Evolutionary conservation across 2,888 invertebrate genomes (phyloP), one percentile per base, ranked within the genome.

Genomic region (Pterobdella sp.): DNA sequence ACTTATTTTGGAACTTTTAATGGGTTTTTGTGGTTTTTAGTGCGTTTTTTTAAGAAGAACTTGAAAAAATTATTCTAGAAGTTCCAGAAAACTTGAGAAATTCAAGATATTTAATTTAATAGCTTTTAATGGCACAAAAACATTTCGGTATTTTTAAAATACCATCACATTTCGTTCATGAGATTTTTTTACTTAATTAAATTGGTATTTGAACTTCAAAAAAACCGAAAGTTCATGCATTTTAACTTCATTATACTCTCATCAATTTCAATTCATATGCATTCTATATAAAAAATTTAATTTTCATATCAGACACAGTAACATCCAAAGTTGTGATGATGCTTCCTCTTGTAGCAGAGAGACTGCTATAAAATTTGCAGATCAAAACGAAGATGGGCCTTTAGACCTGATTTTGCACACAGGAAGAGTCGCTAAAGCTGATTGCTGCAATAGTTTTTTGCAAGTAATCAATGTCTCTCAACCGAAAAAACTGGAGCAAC

Each of bases 351-450:
- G 76, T 34, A 63, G 52, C 18, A 68, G 77, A 4, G 77, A 76
- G 65, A 76, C 76, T 1, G 74, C 77, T 34, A 72, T 77, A 52
- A 77, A 77, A 73, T 76, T 77, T 60, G 75, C 76, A 7, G 77
- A 77, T 66, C 77, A 77, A 68, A 77, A 77, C 68, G 77, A 77
- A 73, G 77, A 77, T 67, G 77, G 77, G 0, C 77, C 77, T 4
- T 74, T 77, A n/a, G 77, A 77, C 66, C 73, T 77, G 32, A 71
- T 77, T 37, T 67, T 77, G 34, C 56, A 72, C 69, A 77, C 77
- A 31, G 77, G 77, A 1, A 72, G 66, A 42, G 34, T 72, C 22
- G 74, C 76, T 18, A 66, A 70, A 34, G 77, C 75, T 37, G 49
- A 75, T 10, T 75, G 75, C 75, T 74, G 74, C 56, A 75, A 75